Base-by-base conservation (phyloP, 2,797 vertebrate genomes). In the Falco naumanni region DNA sequence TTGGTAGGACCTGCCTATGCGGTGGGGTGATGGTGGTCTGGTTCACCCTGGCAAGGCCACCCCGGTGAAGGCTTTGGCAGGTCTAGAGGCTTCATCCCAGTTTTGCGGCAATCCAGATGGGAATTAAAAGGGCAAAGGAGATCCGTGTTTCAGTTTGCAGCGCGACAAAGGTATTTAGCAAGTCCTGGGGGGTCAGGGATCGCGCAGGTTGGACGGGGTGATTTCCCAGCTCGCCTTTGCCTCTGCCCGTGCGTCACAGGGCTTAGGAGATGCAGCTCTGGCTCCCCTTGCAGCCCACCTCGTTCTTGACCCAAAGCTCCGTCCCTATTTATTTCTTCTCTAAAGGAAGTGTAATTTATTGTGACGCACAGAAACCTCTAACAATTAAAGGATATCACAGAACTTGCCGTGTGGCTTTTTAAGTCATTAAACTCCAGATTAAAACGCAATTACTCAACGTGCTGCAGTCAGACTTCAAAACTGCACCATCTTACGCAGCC, bases 41-140 rank as follows among this genome's bases (percentile, higher is more conserved):
- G 11, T 74, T 56, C 10, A 16, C 50, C 28, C 25, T 4, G 8
- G 16, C 41, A n/a, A 26, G 16, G 39, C 47, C 28, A 4, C 25
- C n/a, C 56, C 37, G 4, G 3, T 1, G 15, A 13, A 41, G 25
- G 47, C 14, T n/a, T 9, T 26, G 50, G 21, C 84, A 19, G 34
- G 39, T 24, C 5, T 1, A 0, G 53, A 13, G n/a, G 47, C 25
- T 45, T 33, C 41, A 8, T 33, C 51, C 43, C 5, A 0, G 31
- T 9, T 29, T 24, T 6, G 4, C 11, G 6, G 41, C 64, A 3
- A 3, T 33, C 66, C 37, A 4, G 25, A 4, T 2, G 0, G 33
- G 45, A 60, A 39, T 64, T 50, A 4, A 4, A 17, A 56, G 65
- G 41, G 5, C 25, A 22, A 1, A 54, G 57, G 53, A 20, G 57